Conservation (phyloP, 2,113 vertebrate species). For the Chloropsis hardwickii region DNA sequence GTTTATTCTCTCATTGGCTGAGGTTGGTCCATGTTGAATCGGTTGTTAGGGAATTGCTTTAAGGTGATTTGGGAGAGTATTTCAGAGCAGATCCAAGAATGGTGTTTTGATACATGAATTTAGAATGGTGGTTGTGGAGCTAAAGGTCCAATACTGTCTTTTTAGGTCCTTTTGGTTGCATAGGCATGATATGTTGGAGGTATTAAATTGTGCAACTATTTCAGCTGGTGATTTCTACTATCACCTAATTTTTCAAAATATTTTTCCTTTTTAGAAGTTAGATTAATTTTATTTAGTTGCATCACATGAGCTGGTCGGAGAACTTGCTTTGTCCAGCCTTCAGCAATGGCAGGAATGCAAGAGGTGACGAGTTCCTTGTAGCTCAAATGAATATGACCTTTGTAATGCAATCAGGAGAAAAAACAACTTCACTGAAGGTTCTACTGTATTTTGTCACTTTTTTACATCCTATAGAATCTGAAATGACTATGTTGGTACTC, state of each 20-base stretch:
- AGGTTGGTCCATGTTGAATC: background rate
- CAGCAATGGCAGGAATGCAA: background rate
- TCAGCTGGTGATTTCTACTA: background rate
- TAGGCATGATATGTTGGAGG: background rate
- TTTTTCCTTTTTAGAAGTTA: background rate
- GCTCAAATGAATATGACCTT: background rate
- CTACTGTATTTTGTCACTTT: background rate
- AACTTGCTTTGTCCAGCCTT: background rate
- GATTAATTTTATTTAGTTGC: background rate
- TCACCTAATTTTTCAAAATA: background rate
- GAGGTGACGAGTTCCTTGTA: background rate
- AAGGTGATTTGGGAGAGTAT: background rate
- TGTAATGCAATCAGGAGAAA: background rate
- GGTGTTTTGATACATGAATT: rapidly evolving
- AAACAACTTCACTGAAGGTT: background rate
- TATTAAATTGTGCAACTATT: background rate
- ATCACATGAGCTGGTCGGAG: background rate
- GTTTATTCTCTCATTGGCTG: background rate
- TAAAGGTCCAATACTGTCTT: background rate
- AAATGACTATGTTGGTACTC: background rate
- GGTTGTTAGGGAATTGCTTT: background rate
- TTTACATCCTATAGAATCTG: background rate
- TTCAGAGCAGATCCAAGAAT: background rate
- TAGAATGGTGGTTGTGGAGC: background rate
- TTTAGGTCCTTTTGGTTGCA: background rate